These are phyloP conservation scores for Oncorhynchus kisutch DNA, from an alignment of 2,113 vertebrate species.

Conservation along the genomic window DNA sequence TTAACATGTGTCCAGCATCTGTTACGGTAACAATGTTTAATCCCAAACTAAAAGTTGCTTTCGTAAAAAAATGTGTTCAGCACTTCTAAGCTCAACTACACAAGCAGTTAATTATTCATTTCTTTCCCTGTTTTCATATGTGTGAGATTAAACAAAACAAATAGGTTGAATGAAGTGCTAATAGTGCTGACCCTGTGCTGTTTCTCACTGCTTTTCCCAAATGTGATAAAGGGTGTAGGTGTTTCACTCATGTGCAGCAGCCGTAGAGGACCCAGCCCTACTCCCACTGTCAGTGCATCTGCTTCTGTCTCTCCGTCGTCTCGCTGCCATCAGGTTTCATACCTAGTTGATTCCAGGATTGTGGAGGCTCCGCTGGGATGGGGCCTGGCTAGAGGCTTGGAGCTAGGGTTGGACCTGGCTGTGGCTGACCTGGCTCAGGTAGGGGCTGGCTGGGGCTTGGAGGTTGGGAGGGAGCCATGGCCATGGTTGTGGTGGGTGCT, in stretches of 20 bases:
- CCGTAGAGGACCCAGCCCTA: constrained; percentile 31
- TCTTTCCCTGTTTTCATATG: no score
- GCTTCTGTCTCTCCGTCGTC: constrained; percentile 41
- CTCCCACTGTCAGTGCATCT: constrained; percentile 64
- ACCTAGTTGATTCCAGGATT: constrained; percentile 52
- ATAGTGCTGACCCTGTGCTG: no score
- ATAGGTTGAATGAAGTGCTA: no score
- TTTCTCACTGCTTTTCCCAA: constrained; percentile 30
- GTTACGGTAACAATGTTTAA: not conserved
- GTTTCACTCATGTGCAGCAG: constrained; percentile 15
- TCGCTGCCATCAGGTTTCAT: constrained; percentile 55
- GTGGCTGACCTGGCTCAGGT: not conserved
- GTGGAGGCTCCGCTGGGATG: not conserved
- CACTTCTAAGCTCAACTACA: not conserved
- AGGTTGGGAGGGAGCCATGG: constrained; percentile 49
- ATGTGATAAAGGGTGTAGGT: constrained; percentile 45
- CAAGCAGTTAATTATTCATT: no score
- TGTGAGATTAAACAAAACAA: no score
- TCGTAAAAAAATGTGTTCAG: not conserved
- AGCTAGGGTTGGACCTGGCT: not conserved
- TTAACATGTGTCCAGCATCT: not conserved
- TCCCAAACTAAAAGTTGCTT: not conserved
- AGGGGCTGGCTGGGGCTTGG: not conserved
- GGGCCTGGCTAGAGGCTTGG: constrained; percentile 26
- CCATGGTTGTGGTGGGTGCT: constrained; percentile 15